Evolutionary conservation across 2,888 invertebrate species (phyloP).

Genomic region (Cylloceria caligata): DNA sequence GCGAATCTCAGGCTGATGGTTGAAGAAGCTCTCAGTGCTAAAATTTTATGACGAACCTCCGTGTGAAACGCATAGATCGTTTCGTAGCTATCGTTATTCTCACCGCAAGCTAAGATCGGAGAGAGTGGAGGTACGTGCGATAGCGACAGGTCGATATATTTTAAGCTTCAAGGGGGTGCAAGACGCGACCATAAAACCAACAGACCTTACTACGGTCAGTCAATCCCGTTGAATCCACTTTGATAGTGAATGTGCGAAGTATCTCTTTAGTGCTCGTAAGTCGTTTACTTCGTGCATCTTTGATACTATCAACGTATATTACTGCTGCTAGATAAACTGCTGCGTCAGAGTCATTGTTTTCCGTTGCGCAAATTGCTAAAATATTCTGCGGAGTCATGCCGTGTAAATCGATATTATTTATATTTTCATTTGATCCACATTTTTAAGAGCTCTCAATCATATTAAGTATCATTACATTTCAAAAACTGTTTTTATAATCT

Average conservation of each 20-base stretch:
- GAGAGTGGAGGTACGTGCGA: slow-evolving; percentile 70
- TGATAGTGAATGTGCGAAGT: slow-evolving; percentile 1
- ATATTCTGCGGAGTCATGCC: not conserved
- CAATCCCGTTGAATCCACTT: slow-evolving; percentile 2
- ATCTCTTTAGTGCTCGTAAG: slow-evolving; percentile 24
- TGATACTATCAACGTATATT: slow-evolving; percentile 31
- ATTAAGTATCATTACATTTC: not conserved
- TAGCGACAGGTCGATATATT: slow-evolving; percentile 70
- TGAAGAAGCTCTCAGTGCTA: slow-evolving; percentile 32
- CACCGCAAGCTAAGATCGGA: slow-evolving; percentile 13
- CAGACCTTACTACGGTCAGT: slow-evolving; percentile 33
- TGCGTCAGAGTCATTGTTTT: not conserved
- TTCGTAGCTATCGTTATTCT: slow-evolving; percentile 69
- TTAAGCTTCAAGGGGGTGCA: slow-evolving; percentile 31
- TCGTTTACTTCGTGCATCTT: slow-evolving; percentile 37
- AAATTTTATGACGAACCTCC: slow-evolving; percentile 67
- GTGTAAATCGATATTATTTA: not conserved
- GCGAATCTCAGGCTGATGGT: not conserved
- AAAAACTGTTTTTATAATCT: no score
- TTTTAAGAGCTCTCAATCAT: not conserved
- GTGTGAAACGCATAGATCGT: slow-evolving; percentile 65
- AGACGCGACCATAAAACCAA: slow-evolving; percentile 31
- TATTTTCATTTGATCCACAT: not conserved
- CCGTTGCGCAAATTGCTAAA: not conserved
- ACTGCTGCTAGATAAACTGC: not conserved